Percentiles rank a stretch among this genome's conserved stretches.
These are phyloP conservation scores for Hypotaenidia okinawae DNA, from an alignment of 2,797 vertebrate species.

Conservation along the genomic window DNA sequence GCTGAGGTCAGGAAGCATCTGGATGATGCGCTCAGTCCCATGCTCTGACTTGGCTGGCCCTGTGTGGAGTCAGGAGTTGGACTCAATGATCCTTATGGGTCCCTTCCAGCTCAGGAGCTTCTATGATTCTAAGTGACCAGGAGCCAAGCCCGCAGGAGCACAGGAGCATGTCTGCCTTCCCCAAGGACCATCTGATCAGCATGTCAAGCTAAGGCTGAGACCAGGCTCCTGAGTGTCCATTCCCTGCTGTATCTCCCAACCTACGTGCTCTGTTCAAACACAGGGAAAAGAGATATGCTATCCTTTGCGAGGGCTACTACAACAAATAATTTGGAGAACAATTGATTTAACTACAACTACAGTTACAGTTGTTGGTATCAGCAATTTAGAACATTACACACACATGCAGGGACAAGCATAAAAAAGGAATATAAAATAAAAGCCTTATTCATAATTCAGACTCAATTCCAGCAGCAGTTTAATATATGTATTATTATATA, in stretches of 20 bases:
- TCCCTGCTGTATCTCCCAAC: background rate
- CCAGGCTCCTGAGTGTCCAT: background rate
- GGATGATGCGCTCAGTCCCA: no score
- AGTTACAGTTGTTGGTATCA: background rate
- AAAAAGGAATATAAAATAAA: background rate
- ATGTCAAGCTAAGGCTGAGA: background rate
- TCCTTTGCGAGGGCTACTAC: background rate
- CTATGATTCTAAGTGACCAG: background rate
- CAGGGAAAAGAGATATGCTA: background rate
- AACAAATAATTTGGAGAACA: background rate
- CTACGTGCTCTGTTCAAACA: background rate
- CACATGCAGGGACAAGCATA: background rate
- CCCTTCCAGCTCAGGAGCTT: no score
- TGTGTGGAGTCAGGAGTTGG: no score
- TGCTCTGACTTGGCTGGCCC: no score
- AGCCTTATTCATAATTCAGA: constrained; percentile 6
- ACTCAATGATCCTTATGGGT: no score
- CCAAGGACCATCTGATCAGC: background rate
- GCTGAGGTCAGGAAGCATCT: no score
- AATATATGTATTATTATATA: background rate
- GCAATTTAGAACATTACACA: constrained; percentile 2
- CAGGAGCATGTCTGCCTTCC: background rate
- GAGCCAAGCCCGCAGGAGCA: background rate
- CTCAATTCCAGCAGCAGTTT: constrained; percentile 1
- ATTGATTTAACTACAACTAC: background rate